Percentiles rank a stretch among this genome's conserved stretches.
These are phyloP conservation scores for Drosophila virilis DNA, from an alignment of 1,140 invertebrate genomes.

Conservation along the genomic window DNA sequence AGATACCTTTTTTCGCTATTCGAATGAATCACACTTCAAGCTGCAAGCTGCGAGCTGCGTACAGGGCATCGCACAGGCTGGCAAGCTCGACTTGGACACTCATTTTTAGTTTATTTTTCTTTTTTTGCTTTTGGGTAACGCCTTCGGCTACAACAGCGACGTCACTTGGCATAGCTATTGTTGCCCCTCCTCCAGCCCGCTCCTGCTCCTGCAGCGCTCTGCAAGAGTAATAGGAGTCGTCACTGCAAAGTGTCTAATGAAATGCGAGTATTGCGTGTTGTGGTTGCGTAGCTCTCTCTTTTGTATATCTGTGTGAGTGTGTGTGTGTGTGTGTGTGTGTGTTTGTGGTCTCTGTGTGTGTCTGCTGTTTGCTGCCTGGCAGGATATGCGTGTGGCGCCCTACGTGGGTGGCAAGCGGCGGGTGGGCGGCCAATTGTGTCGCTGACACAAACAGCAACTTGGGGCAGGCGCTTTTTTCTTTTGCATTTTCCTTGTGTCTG, in stretches of 20 bases:
- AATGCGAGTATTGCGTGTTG: constrained; percentile 81
- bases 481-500: constrained; percentile 32
- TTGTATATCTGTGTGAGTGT: neutral
- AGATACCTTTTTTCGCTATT: too few species aligned
- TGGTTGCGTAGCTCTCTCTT: constrained; percentile 72
- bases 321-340: constrained; percentile 16
- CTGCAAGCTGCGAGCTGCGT: neutral
- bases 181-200: neutral
- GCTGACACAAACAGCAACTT: constrained; percentile 74
- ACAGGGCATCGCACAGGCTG: neutral
- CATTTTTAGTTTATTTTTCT: neutral
- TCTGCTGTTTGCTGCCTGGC: constrained; percentile 28
- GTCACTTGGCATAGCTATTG: constrained; percentile 37
- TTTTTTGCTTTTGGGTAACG: constrained; percentile 21
- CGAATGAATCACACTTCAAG: too few species aligned
- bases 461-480: constrained; percentile 21
- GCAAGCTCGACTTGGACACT: neutral
- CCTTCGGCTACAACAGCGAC: constrained; percentile 36
- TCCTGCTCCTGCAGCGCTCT: constrained; percentile 1
- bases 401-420: constrained; percentile 30
- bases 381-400: constrained; percentile 68
- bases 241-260: constrained; percentile 81
- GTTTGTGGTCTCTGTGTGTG: constrained; percentile 18
- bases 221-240: constrained; percentile 80
- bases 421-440: constrained; percentile 68